Base-by-base conservation (phyloP, 2,888 invertebrate species). In the Sarcophaga rosellei region DNA sequence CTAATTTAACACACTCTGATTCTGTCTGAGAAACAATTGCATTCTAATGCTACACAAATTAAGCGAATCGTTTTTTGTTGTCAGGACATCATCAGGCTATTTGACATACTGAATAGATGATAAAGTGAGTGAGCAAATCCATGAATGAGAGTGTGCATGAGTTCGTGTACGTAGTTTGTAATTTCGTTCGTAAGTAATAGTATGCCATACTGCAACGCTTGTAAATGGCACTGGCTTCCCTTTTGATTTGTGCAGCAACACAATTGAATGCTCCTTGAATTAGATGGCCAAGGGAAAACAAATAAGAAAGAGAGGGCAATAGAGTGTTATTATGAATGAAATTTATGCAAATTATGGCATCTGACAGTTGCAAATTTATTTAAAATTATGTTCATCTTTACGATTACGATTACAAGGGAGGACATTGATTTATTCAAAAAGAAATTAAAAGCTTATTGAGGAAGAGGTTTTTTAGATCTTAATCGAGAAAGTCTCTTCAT, bases 111-210 rank as follows among this genome's bases (percentile, higher is more conserved):
- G 25, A 76, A 69, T 35, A 63, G 17, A 53, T 53, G 12, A 53
- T 53, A 17, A 15, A 53, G 53, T 53, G 53, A 0, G 17, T 47
- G 2, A 47, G 47, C 47, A 47, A 15, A 47, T 15, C 3, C 11
- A 15, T 47, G 17, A 12, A 53, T 12, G 53, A 17, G 1, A 17
- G 15, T 53, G 15, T 53, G 53, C 12, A 53, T 53, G 17, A 53
- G 17, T 68, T 72, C 76, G 23, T 63, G 23, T n/a, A n/a, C n/a
- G n/a, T 63, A 44, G 73, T 53, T 65, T 69, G 57, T 81, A 81
- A 85, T 73, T 81, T 81, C 2, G 2, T 35, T 35, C 17, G 35
- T 65, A 85, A 81, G 75, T 78, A 81, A 78, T 78, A 81, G 65
- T 23, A n/a, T 81, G 66, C 44, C 21, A 44, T 35, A 8, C 74